Evolutionary conservation across 2,797 vertebrate species (phyloP).

Genomic region (Ctenosaura bakeri): DNA sequence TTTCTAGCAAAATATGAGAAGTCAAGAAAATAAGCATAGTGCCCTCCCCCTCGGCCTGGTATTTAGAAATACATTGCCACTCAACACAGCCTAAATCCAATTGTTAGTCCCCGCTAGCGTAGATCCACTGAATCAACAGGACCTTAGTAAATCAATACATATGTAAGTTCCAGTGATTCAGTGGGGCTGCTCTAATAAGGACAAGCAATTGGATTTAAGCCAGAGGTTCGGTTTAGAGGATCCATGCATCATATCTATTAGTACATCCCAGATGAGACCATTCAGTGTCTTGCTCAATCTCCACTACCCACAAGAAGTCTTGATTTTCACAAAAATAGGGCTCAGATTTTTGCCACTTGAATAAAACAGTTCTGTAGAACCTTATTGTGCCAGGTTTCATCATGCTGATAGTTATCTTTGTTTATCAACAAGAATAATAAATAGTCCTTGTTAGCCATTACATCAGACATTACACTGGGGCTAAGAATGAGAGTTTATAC

Average conservation of each 20-base stretch:
- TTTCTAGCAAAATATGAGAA: neutral
- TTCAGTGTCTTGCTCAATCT: neutral
- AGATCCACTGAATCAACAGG: no score
- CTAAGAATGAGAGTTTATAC: neutral
- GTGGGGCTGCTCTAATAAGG: no score
- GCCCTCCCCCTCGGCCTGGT: neutral
- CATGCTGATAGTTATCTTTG: neutral
- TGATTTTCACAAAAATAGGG: neutral
- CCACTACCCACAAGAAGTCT: neutral
- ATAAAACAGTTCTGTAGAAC: neutral
- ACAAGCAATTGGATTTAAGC: no score
- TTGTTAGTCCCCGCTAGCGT: no score
- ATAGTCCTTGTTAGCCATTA: neutral
- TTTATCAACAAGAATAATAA: neutral
- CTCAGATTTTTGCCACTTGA: neutral
- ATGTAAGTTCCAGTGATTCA: no score
- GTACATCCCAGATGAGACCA: neutral
- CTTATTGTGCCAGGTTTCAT: neutral
- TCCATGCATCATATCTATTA: neutral
- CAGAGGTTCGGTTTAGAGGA: no score
- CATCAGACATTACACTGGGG: neutral
- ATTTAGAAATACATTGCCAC: neutral
- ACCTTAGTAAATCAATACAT: no score
- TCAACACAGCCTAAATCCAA: neutral
- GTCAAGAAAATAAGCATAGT: neutral